These are phyloP conservation scores for Atherix ibis DNA, from an alignment of 2,888 invertebrate genomes.

Conservation along the genomic window DNA sequence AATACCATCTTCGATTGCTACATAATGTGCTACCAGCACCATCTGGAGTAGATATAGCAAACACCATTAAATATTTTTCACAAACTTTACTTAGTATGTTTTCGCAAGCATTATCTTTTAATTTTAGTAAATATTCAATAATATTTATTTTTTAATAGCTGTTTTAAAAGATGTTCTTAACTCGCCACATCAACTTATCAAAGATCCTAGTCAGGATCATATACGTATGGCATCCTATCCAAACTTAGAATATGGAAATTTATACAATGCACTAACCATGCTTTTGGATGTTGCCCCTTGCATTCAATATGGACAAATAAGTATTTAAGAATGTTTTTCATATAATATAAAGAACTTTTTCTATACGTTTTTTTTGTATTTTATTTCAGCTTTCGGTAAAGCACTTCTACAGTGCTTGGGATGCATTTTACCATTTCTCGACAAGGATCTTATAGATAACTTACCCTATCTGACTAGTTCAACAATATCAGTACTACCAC, in stretches of 20 bases:
- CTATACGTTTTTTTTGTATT: constrained; percentile 10
- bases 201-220: constrained; percentile 70
- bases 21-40: constrained; percentile 86
- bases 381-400: constrained; percentile 80
- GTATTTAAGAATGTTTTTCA: constrained; percentile 31
- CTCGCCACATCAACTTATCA: constrained; percentile 81
- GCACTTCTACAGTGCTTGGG: constrained; percentile 86
- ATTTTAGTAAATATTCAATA: neutral
- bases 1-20: constrained; percentile 83
- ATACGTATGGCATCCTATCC: constrained; percentile 85
- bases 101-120: neutral
- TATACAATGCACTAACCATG: constrained; percentile 72
- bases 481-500: constrained; percentile 82
- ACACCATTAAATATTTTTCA: constrained; percentile 95
- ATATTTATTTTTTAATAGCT: constrained; percentile 41
- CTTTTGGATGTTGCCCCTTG: constrained; percentile 83
- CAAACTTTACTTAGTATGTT: constrained; percentile 86
- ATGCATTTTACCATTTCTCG: constrained; percentile 89
- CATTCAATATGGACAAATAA: constrained; percentile 74
- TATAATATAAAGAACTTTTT: neutral
- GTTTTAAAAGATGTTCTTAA: constrained; percentile 92
- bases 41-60: constrained; percentile 89
- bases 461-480: constrained; percentile 89
- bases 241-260: constrained; percentile 89
- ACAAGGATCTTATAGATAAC: constrained; percentile 90